Conservation (phyloP, 2,797 vertebrate genomes). For the Salmo trutta region DNA sequence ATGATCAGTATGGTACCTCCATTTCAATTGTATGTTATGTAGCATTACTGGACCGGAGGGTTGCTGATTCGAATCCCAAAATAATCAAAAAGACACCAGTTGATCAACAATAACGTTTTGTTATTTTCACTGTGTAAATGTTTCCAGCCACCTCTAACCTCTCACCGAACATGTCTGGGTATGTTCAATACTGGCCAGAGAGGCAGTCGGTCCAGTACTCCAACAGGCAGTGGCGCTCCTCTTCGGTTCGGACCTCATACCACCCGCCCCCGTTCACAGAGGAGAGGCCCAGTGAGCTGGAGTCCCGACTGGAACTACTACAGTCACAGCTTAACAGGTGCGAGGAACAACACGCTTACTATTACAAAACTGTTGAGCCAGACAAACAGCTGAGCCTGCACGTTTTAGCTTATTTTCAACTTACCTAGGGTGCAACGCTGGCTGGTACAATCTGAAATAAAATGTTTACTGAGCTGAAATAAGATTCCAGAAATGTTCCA, state of each 20-base stretch:
- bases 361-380: no score
- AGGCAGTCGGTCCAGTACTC: slow-evolving; percentile 52
- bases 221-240: slow-evolving; percentile 71
- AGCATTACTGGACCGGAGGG: background rate
- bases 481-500: no score
- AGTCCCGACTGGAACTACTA: slow-evolving; percentile 85
- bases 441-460: no score
- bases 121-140: background rate
- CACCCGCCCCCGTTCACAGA: slow-evolving; percentile 69
- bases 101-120: background rate
- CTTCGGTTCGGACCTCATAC: slow-evolving; percentile 70
- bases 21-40: background rate
- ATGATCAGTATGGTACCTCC: background rate
- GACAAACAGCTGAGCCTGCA: no score
- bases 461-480: no score
- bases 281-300: slow-evolving; percentile 78
- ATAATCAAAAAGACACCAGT: background rate
- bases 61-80: background rate
- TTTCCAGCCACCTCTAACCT: slow-evolving; percentile 47
- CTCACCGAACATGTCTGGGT: slow-evolving; percentile 53
- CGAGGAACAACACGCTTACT: background rate
- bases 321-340: slow-evolving; percentile 92
- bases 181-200: slow-evolving; percentile 85
- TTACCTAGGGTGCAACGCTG: no score
- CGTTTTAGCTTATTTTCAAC: no score